A percentile compares a stretch with the other conserved stretches of the same genome.
These are phyloP conservation scores for Schmidtea mediterranea DNA, from an alignment of 1,140 invertebrate species.

Conservation along the genomic window DNA sequence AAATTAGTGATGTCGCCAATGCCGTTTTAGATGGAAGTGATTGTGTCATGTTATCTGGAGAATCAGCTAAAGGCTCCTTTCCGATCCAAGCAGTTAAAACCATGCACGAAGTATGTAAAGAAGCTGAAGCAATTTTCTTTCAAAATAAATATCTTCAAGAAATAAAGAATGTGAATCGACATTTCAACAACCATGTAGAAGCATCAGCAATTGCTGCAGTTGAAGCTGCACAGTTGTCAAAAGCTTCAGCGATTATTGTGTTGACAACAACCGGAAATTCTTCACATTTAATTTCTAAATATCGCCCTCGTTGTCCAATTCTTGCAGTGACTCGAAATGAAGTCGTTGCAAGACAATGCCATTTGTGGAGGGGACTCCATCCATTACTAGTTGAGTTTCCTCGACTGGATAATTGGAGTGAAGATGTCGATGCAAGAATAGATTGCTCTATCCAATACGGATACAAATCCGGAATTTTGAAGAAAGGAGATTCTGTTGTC, in stretches of 20 bases:
- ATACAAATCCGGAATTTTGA: constrained; percentile 52
- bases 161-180: constrained; percentile 39
- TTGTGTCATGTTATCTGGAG: constrained; percentile 40
- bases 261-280: constrained; percentile 70
- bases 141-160: constrained; percentile 70
- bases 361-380: constrained; percentile 71
- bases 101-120: constrained; percentile 76
- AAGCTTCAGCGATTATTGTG: constrained; percentile 65
- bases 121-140: constrained; percentile 88
- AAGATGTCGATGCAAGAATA: constrained; percentile 32
- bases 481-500: constrained; percentile 53
- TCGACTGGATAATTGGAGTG: constrained; percentile 1
- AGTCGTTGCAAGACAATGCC: constrained; percentile 64
- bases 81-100: constrained; percentile 48
- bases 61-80: constrained; percentile 86
- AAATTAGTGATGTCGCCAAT: no score
- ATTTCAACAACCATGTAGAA: constrained; percentile 60
- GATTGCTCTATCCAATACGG: constrained; percentile 60
- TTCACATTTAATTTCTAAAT: constrained; percentile 67
- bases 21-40: no score
- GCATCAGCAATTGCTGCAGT: constrained; percentile 80
- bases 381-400: constrained; percentile 34
- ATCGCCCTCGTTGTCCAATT: constrained; percentile 75
- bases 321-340: constrained; percentile 65
- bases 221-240: constrained; percentile 65